Conservation (phyloP, 2,113 vertebrate species). For the Rhinoptilus africanus region DNA sequence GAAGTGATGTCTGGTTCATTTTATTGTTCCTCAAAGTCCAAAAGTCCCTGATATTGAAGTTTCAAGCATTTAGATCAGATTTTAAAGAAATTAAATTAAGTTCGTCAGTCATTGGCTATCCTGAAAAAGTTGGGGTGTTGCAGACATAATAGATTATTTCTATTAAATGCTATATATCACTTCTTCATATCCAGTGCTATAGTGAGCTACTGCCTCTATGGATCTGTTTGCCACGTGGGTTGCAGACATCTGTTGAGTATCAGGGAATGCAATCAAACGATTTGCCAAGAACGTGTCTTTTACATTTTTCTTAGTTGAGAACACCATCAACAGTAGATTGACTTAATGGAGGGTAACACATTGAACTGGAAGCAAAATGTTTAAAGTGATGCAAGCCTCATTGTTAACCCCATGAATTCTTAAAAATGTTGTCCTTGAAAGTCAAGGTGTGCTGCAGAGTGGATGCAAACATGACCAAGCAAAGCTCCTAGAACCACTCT, state of each 20-base stretch:
- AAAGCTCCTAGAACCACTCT: background rate
- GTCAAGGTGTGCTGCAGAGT: background rate
- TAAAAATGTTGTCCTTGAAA: background rate
- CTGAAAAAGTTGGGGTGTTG: background rate
- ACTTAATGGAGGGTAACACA: background rate
- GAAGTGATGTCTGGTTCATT: background rate
- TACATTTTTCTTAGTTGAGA: slow-evolving; percentile 68
- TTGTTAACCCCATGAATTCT: background rate
- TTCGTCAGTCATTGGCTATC: background rate
- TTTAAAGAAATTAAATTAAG: slow-evolving; percentile 6
- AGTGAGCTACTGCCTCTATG: slow-evolving; percentile 14
- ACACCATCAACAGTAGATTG: background rate
- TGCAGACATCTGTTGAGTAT: slow-evolving; percentile 69
- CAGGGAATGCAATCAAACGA: slow-evolving; percentile 59
- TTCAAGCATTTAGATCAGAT: background rate
- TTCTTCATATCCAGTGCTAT: slow-evolving; percentile 28
- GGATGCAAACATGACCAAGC: background rate
- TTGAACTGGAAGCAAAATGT: background rate
- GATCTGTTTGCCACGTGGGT: slow-evolving; percentile 59
- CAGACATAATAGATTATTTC: slow-evolving; percentile 38
- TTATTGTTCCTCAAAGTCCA: background rate
- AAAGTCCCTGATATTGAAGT: background rate
- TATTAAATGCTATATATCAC: slow-evolving; percentile 24
- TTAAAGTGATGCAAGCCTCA: background rate
- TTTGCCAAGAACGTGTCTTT: slow-evolving; percentile 62